Evolutionary conservation across 2,113 vertebrate genomes (phyloP).

Genomic region (Reinhardtius hippoglossoides): DNA sequence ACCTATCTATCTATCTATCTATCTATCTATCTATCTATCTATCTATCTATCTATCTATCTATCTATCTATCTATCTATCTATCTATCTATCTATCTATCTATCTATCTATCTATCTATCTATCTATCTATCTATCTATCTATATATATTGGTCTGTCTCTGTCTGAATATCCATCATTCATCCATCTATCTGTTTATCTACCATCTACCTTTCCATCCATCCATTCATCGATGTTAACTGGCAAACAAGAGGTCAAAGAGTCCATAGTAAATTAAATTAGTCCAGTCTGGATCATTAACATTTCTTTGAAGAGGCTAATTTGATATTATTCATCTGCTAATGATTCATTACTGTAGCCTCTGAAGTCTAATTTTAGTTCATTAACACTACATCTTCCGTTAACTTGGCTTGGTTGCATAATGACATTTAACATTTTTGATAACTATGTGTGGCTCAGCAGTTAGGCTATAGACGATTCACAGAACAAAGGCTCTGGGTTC

Average conservation of each 20-base stretch:
- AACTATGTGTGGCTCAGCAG: slow-evolving; percentile 45
- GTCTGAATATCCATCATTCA: too few species aligned
- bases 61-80: not conserved
- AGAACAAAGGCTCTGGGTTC: not conserved
- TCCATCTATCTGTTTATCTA: not conserved
- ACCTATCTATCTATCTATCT: too few species aligned
- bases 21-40: not conserved
- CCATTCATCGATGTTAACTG: not conserved
- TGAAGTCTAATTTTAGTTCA: slow-evolving; percentile 19
- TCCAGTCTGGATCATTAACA: slow-evolving; percentile 39
- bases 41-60: not conserved
- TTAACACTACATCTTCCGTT: slow-evolving; percentile 15
- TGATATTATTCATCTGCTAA: slow-evolving; percentile 60
- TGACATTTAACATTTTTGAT: slow-evolving; percentile 47
- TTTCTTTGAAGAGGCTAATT: slow-evolving; percentile 59
- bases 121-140: not conserved
- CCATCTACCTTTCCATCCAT: not conserved
- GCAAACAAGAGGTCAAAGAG: slow-evolving; percentile 20
- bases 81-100: not conserved
- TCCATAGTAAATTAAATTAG: slow-evolving; percentile 41
- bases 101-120: too few species aligned
- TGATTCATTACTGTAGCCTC: slow-evolving; percentile 23
- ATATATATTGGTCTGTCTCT: too few species aligned
- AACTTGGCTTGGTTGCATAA: slow-evolving; percentile 25
- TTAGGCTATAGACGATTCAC: not conserved